Evolutionary conservation across 2,797 vertebrate genomes (phyloP).

Genomic region (Premnoplex brunnescens): DNA sequence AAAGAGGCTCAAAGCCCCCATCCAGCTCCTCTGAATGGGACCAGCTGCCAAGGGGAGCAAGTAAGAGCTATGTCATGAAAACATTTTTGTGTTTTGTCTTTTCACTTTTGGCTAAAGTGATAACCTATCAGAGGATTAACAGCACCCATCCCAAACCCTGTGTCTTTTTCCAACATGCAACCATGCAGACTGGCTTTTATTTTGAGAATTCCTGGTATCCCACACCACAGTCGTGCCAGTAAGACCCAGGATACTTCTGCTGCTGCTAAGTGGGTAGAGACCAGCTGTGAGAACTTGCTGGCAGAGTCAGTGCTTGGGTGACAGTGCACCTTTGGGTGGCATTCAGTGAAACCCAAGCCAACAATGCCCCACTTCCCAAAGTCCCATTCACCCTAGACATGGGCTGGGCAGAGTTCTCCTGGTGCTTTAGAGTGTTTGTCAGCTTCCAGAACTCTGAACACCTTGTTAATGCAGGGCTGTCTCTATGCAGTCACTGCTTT

Average conservation of each 20-base stretch:
- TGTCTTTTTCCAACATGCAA: background rate
- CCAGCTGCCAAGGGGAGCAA: background rate
- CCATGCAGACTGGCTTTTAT: background rate
- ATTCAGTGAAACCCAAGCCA: background rate
- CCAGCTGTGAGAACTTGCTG: background rate
- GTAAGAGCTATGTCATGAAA: background rate
- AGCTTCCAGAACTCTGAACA: background rate
- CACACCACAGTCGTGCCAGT: background rate
- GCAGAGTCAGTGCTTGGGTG: background rate
- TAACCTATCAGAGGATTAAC: background rate
- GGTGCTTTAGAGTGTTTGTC: background rate
- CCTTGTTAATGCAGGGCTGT: too few species aligned
- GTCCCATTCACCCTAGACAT: background rate
- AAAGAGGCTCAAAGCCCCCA: background rate
- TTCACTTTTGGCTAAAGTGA: background rate
- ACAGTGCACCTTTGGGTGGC: background rate
- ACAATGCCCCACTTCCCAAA: background rate
- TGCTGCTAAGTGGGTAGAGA: background rate
- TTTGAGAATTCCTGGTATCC: background rate
- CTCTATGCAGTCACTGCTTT: too few species aligned
- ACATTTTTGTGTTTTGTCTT: background rate
- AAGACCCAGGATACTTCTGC: background rate
- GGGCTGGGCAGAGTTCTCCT: background rate
- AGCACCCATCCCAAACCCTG: background rate
- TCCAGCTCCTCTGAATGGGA: background rate